A percentile compares a stretch with the other conserved stretches of the same genome.
Conservation (phyloP, 2,888 invertebrate genomes). For the Myopa tessellatipennis region DNA sequence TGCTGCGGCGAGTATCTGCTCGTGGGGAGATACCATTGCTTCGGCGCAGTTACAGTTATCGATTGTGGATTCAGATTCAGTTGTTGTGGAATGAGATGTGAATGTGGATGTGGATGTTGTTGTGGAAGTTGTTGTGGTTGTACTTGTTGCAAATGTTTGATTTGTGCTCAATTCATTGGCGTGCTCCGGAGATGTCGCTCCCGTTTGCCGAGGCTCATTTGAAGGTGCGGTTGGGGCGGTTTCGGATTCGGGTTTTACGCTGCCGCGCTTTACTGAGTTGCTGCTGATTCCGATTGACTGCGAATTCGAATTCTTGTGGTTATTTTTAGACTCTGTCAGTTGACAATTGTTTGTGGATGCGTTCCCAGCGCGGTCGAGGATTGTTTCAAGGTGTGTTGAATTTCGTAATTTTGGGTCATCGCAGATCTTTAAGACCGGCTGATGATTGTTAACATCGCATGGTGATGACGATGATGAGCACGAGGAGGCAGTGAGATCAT, state of each 20-base stretch:
- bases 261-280: background rate
- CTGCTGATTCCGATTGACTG: background rate
- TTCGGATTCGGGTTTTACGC: background rate
- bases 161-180: background rate
- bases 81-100: slow-evolving; percentile 11
- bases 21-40: slow-evolving; percentile 1
- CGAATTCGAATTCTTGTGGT: slow-evolving; percentile 50
- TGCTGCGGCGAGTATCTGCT: slow-evolving; percentile 37
- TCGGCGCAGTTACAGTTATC: slow-evolving; percentile 10
- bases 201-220: slow-evolving; percentile 20
- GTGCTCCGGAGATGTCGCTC: slow-evolving; percentile 13
- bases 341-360: slow-evolving; percentile 63
- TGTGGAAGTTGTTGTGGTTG: background rate
- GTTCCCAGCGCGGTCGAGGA: slow-evolving; percentile 57
- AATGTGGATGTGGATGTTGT: background rate
- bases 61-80: background rate
- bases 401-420: slow-evolving; percentile 36
- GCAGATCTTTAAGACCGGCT: slow-evolving; percentile 14
- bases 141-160: background rate
- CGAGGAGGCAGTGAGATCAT: too few species aligned
- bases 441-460: slow-evolving; percentile 29
- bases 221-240: background rate
- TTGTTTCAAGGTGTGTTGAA: slow-evolving; percentile 62
- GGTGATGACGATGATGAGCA: too few species aligned
- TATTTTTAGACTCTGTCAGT: slow-evolving; percentile 67